Base-by-base conservation (phyloP, 2,888 invertebrate species). In the Acronicta alni region DNA sequence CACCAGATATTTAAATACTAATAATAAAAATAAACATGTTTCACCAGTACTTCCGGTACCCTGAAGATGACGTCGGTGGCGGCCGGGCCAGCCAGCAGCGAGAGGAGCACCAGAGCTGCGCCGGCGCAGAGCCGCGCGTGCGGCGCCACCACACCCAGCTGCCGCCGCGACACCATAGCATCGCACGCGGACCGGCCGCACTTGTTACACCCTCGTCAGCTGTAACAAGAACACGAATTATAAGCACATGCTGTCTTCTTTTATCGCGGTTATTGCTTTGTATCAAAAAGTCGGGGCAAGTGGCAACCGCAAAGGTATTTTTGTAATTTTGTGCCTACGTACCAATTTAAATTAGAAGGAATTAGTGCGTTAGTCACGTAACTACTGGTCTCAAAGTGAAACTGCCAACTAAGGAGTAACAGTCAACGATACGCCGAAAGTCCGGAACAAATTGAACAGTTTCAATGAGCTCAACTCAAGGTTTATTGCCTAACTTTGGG, bases 41-140 rank as follows among this genome's bases (percentile, higher is more conserved):
- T 80, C 54, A 93, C 92, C 89, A 89, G 74, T 58, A 94, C 93
- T 81, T 93, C 92, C 17, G 93, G 93, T 68, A 92, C 93, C 52
- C 89, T 79, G 87, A 94, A 93, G 83, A 92, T 84, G 83, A 93
- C 85, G 80, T 94, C 93, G n/a, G 72, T 56, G 17, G 45, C 7
- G 23, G 45, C 55, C 2, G 49, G 38, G 20, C 81, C 75, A 58
- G 66, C 42, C 54, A 79, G 75, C 69, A 82, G 74, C 67, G 82
- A 63, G 62, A 77, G 72, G 64, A 84, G 70, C 65, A 75, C 68
- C 55, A 81, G 67, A 66, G 77, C 75, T n/a, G 61, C 62, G 69
- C 74, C 67, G 32, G 70, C 67, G 65, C 75, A 74, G 51, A 56
- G 46, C 59, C 57, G 23, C 23, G 60, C 75, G 64, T 64, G 60